A percentile compares a stretch with the other conserved stretches of the same genome.
Evolutionary conservation across 37 sponge, comb jelly and placozoan genomes (phyloP).

Genomic region (Ianthella basta): DNA sequence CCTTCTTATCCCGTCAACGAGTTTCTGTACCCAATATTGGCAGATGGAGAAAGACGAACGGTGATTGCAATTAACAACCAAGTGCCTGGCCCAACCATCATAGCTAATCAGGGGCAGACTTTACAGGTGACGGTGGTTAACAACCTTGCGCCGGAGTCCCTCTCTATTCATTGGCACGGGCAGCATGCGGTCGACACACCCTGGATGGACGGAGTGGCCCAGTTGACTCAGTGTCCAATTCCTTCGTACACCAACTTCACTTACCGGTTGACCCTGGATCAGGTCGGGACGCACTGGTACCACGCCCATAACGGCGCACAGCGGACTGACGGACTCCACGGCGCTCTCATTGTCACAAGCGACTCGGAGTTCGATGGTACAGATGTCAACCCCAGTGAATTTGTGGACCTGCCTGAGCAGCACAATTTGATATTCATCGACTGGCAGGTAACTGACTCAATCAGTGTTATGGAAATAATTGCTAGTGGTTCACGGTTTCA

Average conservation of each 20-base stretch:
- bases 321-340: constrained; percentile 78
- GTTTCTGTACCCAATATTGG: constrained; percentile 9
- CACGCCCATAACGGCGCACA: constrained; percentile 81
- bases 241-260: constrained; percentile 41
- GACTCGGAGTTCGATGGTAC: neutral
- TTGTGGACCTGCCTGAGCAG: constrained; percentile 44
- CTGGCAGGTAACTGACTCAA: constrained; percentile 65
- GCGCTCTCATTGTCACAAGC: constrained; percentile 62
- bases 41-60: constrained; percentile 15
- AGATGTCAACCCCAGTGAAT: neutral
- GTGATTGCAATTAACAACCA: constrained; percentile 23
- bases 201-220: constrained; percentile 82
- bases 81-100: constrained; percentile 21
- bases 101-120: neutral
- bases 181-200: constrained; percentile 72
- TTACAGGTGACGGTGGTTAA: constrained; percentile 54
- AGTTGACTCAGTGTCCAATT: constrained; percentile 74
- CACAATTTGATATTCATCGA: constrained; percentile 74
- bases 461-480: constrained; percentile 41
- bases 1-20: neutral
- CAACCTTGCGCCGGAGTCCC: constrained; percentile 55
- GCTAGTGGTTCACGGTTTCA: neutral
- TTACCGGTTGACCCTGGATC: constrained; percentile 64
- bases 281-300: constrained; percentile 84
- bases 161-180: constrained; percentile 87